Conservation (phyloP, 2,888 invertebrate species). For the Spilarctia lutea region DNA sequence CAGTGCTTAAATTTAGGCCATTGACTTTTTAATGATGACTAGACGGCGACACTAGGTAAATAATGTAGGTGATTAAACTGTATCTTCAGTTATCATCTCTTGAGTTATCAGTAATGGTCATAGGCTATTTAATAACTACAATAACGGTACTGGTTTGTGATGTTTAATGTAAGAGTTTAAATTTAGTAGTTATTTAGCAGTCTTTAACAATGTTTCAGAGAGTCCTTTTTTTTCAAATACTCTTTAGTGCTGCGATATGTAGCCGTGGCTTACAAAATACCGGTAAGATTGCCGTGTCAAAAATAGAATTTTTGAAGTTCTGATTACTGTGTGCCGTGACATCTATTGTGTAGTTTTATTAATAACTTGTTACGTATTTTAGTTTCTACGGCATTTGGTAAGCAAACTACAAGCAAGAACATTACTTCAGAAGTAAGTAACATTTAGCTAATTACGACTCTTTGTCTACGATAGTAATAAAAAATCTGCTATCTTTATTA, state of each 20-base stretch:
- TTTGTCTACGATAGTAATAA: neutral
- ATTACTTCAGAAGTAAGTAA: constrained; percentile 33
- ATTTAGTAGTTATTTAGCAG: constrained; percentile 33
- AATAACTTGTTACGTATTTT: neutral
- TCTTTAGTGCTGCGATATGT: constrained; percentile 36
- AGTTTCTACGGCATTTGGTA: constrained; percentile 12
- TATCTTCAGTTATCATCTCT: constrained; percentile 24
- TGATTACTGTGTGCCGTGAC: neutral
- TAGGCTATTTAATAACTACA: constrained; percentile 40
- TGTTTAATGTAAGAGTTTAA: neutral
- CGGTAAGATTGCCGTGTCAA: constrained; percentile 28
- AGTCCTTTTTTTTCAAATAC: constrained; percentile 33
- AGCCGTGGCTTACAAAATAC: constrained; percentile 12
- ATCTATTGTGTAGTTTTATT: neutral
- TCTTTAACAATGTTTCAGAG: constrained; percentile 41
- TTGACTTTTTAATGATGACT: constrained; percentile 34
- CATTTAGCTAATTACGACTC: neutral
- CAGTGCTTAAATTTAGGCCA: constrained; percentile 24
- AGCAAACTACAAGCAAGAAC: constrained; percentile 20
- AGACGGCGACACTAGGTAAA: constrained; percentile 14
- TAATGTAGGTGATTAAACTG: constrained; percentile 33
- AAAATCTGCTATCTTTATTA: too few species aligned
- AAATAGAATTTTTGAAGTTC: neutral
- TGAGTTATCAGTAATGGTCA: constrained; percentile 40
- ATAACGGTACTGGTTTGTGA: constrained; percentile 7